These are phyloP conservation scores for Scartelaos histophorus DNA, from an alignment of 2,113 vertebrate species.

Conservation along the genomic window DNA sequence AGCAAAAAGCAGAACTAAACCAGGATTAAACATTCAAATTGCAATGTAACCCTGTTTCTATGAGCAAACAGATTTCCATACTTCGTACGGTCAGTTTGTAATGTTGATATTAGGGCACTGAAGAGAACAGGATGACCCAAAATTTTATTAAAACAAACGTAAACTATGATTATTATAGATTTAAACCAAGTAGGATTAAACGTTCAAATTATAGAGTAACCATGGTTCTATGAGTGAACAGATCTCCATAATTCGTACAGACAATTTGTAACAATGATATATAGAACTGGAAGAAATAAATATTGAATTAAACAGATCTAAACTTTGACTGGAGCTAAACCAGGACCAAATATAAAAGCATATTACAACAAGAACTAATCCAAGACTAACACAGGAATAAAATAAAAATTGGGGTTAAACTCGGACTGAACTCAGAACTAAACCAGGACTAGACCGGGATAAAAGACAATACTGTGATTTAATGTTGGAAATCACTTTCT, in stretches of 20 bases:
- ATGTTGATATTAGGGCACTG: too few species aligned
- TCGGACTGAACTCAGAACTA: too few species aligned
- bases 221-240: too few species aligned
- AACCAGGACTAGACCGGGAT: too few species aligned
- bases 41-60: neutral
- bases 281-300: too few species aligned
- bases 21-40: neutral
- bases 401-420: constrained; percentile 4
- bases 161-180: neutral
- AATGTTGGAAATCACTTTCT: too few species aligned
- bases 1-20: neutral
- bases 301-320: too few species aligned
- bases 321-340: neutral
- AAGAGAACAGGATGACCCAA: too few species aligned
- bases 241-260: too few species aligned
- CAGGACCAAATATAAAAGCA: neutral
- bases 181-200: neutral
- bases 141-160: neutral
- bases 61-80: neutral
- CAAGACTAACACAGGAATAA: constrained; percentile 4
- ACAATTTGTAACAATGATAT: too few species aligned
- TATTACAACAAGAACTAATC: constrained; percentile 18
- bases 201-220: too few species aligned
- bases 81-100: neutral
- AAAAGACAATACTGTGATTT: too few species aligned